phyloP scores from a whole-genome alignment of 2,888 invertebrate genomes.

The Rotaria macrura region DNA sequence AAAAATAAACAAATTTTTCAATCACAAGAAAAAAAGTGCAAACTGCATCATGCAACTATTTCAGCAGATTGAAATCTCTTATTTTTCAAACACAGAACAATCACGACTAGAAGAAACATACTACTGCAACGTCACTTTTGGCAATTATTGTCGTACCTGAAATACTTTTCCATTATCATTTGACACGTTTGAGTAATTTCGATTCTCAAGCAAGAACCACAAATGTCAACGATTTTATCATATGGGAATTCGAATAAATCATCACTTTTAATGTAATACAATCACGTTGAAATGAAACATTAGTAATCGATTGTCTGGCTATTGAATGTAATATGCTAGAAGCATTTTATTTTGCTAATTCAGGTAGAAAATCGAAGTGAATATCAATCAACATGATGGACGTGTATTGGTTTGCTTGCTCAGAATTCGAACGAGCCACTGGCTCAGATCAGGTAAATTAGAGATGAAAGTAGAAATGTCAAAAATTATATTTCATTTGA shows the following conservation, averaged over 20 bases:
- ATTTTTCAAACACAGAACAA: no score
- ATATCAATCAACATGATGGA: no score
- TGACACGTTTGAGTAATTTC: neutral
- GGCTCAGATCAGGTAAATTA: neutral
- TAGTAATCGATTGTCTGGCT: neutral
- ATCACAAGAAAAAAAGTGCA: no score
- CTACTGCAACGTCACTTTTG: no score
- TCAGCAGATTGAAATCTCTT: no score
- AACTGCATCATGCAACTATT: no score
- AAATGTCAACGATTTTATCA: conserved; percentile 46
- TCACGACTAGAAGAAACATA: no score
- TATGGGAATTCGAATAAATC: conserved; percentile 43
- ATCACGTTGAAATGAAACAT: neutral
- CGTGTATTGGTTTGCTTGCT: neutral
- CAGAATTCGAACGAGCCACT: neutral
- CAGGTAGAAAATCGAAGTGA: neutral
- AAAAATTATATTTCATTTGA: neutral
- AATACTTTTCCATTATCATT: neutral
- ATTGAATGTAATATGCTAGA: neutral
- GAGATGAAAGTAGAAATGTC: neutral
- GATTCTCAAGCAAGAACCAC: conserved; percentile 39
- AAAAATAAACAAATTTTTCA: no score
- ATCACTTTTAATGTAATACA: neutral
- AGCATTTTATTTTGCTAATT: neutral
- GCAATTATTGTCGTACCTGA: no score